Evolutionary conservation across 2,797 vertebrate genomes (phyloP), one percentile per base, ranked within the genome.

Genomic region (Falco columbarius): DNA sequence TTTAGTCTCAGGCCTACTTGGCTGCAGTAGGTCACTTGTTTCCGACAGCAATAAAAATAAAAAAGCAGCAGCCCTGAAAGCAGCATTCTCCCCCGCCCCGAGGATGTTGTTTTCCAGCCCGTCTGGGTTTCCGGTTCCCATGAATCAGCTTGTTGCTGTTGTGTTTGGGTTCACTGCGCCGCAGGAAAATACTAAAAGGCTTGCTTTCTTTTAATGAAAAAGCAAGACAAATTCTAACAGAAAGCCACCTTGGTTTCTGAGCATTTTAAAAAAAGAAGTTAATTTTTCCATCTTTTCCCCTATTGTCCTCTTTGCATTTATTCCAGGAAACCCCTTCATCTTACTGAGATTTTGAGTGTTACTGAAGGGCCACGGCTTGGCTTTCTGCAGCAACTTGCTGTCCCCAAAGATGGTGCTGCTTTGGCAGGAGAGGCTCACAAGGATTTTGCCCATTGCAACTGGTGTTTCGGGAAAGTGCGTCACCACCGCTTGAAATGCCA

Each of bases 91-190:
- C 6, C 14, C 29, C 12, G 9, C 12, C 49, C 55, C 6, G 14
- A 92, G 93, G 90, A 95, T 94, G 95, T 95, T 95, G 86, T 96
- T 97, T 95, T 94, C 92, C 44, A 72, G 84, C 26, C 72, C 10
- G 22, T 81, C 75, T 92, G 92, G 68, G 90, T 66, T 96, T 97
- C 97, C 90, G 75, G 93, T 97, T 97, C 95, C 96, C 97, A 97
- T 95, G 96, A 91, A 94, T 89, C 70, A 92, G 93, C 72, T 87
- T 77, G 75, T 65, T 0, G 0, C 89, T 92, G 81, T 6, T 96
- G 70, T 96, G 84, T 95, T 97, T 96, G 90, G 89, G 83, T 89
- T 91, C 84, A 75, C 47, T 81, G 79, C 2, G 0, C 62, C 66
- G 49, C 47, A 96, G 79, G 72, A 94, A 94, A 93, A 93, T 46